Evolutionary conservation across 2,888 invertebrate species (phyloP).

Genomic region (Stenodema calcarata): DNA sequence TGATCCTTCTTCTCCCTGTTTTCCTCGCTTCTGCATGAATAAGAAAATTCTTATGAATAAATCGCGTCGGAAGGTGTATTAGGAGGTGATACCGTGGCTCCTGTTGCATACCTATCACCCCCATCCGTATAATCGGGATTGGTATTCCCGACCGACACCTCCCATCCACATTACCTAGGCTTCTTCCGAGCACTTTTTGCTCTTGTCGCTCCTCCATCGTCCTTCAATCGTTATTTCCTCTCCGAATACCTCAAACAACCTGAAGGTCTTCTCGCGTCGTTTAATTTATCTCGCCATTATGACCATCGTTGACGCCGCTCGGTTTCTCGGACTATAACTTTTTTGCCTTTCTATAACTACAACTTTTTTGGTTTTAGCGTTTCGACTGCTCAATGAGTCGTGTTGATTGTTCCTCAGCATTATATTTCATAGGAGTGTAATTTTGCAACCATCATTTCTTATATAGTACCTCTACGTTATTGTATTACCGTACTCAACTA

Average conservation of each 20-base stretch:
- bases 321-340: no score
- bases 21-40: conserved; percentile 37
- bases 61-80: conserved; percentile 19
- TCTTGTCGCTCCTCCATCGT: background rate
- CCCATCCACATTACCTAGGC: background rate
- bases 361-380: no score
- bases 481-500: no score
- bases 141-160: conserved; percentile 1
- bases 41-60: conserved; percentile 41
- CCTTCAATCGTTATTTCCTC: background rate
- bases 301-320: no score
- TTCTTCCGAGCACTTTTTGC: background rate
- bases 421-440: no score
- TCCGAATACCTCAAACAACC: background rate
- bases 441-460: no score
- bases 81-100: background rate
- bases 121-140: conserved; percentile 32
- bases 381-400: no score
- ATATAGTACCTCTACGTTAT: no score
- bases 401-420: no score
- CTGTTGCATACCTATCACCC: conserved; percentile 33
- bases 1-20: conserved; percentile 1
- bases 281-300: background rate
- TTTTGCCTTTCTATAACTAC: no score
- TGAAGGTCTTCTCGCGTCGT: background rate